Evolutionary conservation across 2,797 vertebrate species (phyloP).

Genomic region (Ctenosaura bakeri): DNA sequence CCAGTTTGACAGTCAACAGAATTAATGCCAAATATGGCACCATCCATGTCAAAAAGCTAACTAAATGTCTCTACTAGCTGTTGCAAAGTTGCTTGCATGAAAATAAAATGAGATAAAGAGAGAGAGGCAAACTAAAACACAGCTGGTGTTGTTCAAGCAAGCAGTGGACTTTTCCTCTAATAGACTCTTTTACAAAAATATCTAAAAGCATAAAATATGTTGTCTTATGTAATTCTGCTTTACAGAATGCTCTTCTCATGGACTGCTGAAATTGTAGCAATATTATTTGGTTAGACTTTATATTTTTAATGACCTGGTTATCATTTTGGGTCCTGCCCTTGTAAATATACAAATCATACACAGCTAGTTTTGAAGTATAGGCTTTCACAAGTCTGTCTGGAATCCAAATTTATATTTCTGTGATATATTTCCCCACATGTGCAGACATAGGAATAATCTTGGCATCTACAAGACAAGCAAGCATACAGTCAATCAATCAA

Average conservation of each 20-base stretch:
- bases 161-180: conserved; percentile 14
- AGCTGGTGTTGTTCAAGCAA: not conserved
- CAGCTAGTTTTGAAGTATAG: not conserved
- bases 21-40: conserved; percentile 28
- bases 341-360: not conserved
- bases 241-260: not conserved
- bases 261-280: not conserved
- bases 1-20: conserved; percentile 21
- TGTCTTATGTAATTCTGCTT: not conserved
- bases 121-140: conserved; percentile 13
- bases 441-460: not conserved
- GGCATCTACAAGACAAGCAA: not conserved
- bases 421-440: not conserved
- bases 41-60: not conserved
- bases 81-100: not conserved
- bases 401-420: not conserved
- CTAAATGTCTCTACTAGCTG: not conserved
- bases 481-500: not conserved
- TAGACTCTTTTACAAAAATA: not conserved
- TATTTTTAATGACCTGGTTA: not conserved
- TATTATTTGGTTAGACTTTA: not conserved
- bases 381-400: not conserved
- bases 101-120: not conserved
- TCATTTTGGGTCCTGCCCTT: not conserved
- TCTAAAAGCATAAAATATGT: not conserved